Evolutionary conservation across 1,140 invertebrate species (phyloP), one percentile per base, ranked within the genome.

Genomic region (Zaprionus kolodkinae): DNA sequence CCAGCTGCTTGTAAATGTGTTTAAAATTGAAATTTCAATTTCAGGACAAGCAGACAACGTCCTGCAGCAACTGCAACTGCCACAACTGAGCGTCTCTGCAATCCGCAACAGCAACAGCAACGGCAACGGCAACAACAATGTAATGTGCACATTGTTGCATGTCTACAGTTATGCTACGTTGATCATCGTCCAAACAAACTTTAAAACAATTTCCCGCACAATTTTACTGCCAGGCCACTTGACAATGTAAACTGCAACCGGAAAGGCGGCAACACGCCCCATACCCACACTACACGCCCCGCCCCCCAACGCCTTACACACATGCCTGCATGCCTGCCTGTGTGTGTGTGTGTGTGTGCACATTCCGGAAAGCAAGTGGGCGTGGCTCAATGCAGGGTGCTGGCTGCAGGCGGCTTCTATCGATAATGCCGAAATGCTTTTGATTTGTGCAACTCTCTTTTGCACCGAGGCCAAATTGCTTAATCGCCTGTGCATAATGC

Each of bases 401-500:
- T 17, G 62, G 35, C 1, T 12, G 11, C 12, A 7, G 36, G 48
- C 36, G 13, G 25, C 15, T 27, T 11, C 56, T 72, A 66, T 72
- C 70, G 69, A 72, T 72, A 76, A 72, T 67, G 62, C 68, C 62
- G 30, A 45, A 71, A 71, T 76, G 69, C 62, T 76, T 76, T 76
- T 76, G 74, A 76, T 76, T 76, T 76, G 74, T 72, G 62, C 63
- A 59, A 57, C 48, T 52, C 62, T 38, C 61, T 35, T 50, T 45
- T 38, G 43, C 72, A 43, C 21, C 15, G 36, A 52, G 45, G 50
- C 55, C 55, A 78, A 80, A 80, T 80, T 80, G 78, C 71, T 80
- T 80, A 80, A 80, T 80, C 78, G 78, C 57, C 75, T 74, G 78
- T 80, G 66, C 61, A 80, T 80, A 78, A 80, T 78, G 70, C 71